Base-by-base conservation (phyloP, 2,888 invertebrate genomes). In the Eilema sororculum region DNA sequence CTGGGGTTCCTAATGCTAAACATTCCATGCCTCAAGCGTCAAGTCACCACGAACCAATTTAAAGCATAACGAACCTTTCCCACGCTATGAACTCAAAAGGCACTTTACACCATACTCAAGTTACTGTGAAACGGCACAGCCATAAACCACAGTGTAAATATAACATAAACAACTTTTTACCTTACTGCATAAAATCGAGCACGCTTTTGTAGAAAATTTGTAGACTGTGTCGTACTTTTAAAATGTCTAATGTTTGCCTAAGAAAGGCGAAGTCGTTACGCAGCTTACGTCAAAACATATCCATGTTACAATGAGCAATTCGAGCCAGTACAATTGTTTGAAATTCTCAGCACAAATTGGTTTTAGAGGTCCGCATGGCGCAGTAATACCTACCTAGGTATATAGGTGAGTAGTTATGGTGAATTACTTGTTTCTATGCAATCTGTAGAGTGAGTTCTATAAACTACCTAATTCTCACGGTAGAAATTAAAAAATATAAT, bases 41-140 rank as follows among this genome's bases (percentile, higher is more conserved):
- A 46, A 70, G 77, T 77, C 79, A 71, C 68, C 62, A 69, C 65
- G 30, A 33, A 52, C 52, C n/a, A 74, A 64, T 69, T 69, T 74
- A 66, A 73, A 25, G 69, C 72, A 79, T 68, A 72, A 72, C 69
- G 30, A 71, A 69, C 59, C 58, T 69, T 87, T 88, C 87, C 81
- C 88, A 87, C 87, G 85, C 73, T 72, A 68, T 67, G 75, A 79
- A 80, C 83, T 82, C 78, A 88, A 88, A 81, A 79, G 82, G 80
- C 79, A 75, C 67, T 85, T 83, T 84, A 85, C 81, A 78, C 72
- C 82, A 71, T 62, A 69, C 81, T 87, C 85, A 57, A 63, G 72
- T 88, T 87, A 84, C 81, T 77, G 24, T 77, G 77, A 76, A 83
- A 80, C 83, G 81, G 68, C 74, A 69, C 69, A 68, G 68, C 77